Evolutionary conservation across 1,140 invertebrate species (phyloP), one percentile per base, ranked within the genome.

Genomic region (Drosophila sproati): DNA sequence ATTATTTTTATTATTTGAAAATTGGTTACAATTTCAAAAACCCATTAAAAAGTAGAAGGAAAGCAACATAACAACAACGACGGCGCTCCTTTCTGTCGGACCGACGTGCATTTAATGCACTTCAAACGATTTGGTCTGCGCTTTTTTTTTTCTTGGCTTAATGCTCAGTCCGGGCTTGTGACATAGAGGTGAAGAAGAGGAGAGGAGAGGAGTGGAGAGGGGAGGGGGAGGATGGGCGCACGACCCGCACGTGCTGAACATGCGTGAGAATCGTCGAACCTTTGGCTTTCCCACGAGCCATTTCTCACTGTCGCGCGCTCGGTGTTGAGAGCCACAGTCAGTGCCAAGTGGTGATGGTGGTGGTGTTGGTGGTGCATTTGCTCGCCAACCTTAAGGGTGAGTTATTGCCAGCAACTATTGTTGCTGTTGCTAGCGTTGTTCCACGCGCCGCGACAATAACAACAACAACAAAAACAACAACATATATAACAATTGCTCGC

Each of bases 281-380:
- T 89, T 82, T 90, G 85, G 73, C 85, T 92, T 92, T 92, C 91
- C 91, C 91, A 92, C 91, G 91, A 77, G 80, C 85, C 85, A 77
- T 66, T 73, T 60, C 41, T 73, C 69, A 73, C 63, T 73, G 54
- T 64, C 59, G 48, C 12, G 32, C 35, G 20, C 20, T 20, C 20
- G 20, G 20, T 20, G 20, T 20, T 20, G 20, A 20, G 20, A 20
- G 20, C 20, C 20, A 20, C 37, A 35, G 20, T 20, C 20, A 54
- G 76, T 81, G 59, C 29, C 34, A 48, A 20, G 31, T 7, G 72
- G 39, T 75, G 43, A 61, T 29, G 37, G 43, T 48, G 39, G 32
- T 59, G 39, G 29, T 32, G 32, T 5, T 47, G 79, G 78, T 81
- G 78, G 73, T 70, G 71, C 76, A 28, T 35, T 45, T 5, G 59